Evolutionary conservation across 2,888 invertebrate species (phyloP).

Genomic region (Agonopterix alstromeriana): DNA sequence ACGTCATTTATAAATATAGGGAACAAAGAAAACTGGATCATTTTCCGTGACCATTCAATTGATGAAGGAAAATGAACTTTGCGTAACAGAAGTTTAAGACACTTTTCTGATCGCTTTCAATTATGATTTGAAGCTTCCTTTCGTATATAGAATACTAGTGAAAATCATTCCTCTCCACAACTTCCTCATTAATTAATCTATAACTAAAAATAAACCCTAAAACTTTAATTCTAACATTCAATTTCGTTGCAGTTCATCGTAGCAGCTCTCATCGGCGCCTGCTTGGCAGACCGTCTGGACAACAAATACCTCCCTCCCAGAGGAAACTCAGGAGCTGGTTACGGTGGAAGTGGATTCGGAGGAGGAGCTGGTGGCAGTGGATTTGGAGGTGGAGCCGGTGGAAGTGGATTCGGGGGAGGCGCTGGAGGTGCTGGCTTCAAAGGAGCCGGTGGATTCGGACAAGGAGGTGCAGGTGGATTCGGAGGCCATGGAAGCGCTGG

Average conservation of each 20-base stretch:
- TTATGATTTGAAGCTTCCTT: too few relatives aligned
- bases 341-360: conserved; percentile 30
- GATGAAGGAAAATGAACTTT: too few relatives aligned
- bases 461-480: conserved; percentile 11
- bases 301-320: conserved; percentile 71
- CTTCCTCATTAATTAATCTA: too few relatives aligned
- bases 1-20: too few relatives aligned
- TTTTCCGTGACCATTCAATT: too few relatives aligned
- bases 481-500: conserved; percentile 16
- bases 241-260: conserved; percentile 50
- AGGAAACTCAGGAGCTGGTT: conserved; percentile 58
- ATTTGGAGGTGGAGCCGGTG: conserved; percentile 17
- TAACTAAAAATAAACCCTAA: too few relatives aligned
- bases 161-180: too few relatives aligned
- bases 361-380: conserved; percentile 16
- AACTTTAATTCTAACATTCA: not conserved
- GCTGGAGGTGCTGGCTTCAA: conserved; percentile 13
- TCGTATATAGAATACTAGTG: too few relatives aligned
- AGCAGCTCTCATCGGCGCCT: conserved; percentile 60
- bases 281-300: conserved; percentile 65
- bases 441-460: conserved; percentile 16
- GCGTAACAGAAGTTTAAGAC: too few relatives aligned
- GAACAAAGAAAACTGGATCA: too few relatives aligned
- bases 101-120: too few relatives aligned
- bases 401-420: conserved; percentile 17